A percentile compares a stretch with the other conserved stretches of the same genome.
phyloP scores from a whole-genome alignment of 2,113 vertebrate species.

The Sinosuthora webbiana region DNA sequence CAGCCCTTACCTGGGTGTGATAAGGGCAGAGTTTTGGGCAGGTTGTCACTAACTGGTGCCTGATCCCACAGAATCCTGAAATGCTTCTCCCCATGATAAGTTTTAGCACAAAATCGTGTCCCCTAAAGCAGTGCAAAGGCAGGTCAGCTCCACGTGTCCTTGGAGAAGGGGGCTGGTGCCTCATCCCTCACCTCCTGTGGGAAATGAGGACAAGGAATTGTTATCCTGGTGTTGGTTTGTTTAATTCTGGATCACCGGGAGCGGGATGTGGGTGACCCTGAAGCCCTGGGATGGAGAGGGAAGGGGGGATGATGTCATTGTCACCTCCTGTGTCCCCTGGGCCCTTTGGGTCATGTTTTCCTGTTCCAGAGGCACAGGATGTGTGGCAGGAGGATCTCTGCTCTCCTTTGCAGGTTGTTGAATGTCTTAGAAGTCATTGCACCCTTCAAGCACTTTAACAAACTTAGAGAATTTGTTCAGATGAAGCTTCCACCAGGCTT shows the following conservation, averaged over 20 bases:
- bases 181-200: background rate
- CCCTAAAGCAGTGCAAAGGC: background rate
- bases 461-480: constrained; percentile 99
- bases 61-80: background rate
- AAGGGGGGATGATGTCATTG: background rate
- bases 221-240: background rate
- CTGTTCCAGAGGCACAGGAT: background rate
- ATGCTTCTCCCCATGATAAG: fast-evolving
- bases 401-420: constrained; percentile 83
- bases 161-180: background rate
- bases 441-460: constrained; percentile 99
- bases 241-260: fast-evolving
- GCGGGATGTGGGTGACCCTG: background rate
- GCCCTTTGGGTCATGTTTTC: background rate
- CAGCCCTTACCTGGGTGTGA: fast-evolving
- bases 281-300: background rate
- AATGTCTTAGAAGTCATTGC: constrained; percentile 99
- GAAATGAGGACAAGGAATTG: fast-evolving
- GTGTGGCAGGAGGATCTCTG: background rate
- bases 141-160: fast-evolving
- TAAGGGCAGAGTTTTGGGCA: background rate
- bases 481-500: constrained; percentile 99
- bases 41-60: background rate
- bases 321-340: background rate
- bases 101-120: background rate